phyloP scores from a whole-genome alignment of 2,113 vertebrate species.

The Isurus oxyrinchus region DNA sequence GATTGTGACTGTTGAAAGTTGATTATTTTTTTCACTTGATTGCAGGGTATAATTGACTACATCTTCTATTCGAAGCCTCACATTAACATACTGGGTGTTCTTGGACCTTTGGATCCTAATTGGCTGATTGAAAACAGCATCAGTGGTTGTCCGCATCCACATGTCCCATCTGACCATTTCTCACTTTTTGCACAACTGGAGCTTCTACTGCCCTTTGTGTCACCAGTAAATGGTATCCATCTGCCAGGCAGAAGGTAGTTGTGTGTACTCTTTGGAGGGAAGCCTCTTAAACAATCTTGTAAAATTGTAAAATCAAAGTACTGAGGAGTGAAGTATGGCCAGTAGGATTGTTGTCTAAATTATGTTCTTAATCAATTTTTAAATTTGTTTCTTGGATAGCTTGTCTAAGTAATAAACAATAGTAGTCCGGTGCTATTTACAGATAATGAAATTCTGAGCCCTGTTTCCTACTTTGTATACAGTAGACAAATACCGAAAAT shows the following conservation, averaged over 20 bases:
- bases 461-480: conserved; percentile 63
- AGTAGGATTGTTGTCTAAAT: conserved; percentile 79
- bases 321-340: conserved; percentile 87
- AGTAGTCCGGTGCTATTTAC: conserved; percentile 77
- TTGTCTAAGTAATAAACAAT: conserved; percentile 63
- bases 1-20: background rate
- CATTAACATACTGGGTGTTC: conserved; percentile 88
- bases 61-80: conserved; percentile 98
- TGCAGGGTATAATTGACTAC: conserved; percentile 96
- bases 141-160: conserved; percentile 90
- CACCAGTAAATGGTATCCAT: conserved; percentile 89
- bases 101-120: conserved; percentile 91
- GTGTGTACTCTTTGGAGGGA: conserved; percentile 62
- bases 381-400: conserved; percentile 37
- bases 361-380: conserved; percentile 63
- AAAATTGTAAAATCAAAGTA: conserved; percentile 71
- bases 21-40: conserved; percentile 42
- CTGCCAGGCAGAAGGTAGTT: conserved; percentile 95
- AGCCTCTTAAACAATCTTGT: conserved; percentile 60
- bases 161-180: conserved; percentile 98
- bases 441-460: conserved; percentile 71
- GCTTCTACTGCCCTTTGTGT: conserved; percentile 86
- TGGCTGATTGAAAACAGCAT: conserved; percentile 97
- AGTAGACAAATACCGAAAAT: conserved; percentile 43
- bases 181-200: conserved; percentile 97